Evolutionary conservation across 1,140 invertebrate genomes (phyloP), one percentile per base, ranked within the genome.

Genomic region (Caligus rogercresseyi): DNA sequence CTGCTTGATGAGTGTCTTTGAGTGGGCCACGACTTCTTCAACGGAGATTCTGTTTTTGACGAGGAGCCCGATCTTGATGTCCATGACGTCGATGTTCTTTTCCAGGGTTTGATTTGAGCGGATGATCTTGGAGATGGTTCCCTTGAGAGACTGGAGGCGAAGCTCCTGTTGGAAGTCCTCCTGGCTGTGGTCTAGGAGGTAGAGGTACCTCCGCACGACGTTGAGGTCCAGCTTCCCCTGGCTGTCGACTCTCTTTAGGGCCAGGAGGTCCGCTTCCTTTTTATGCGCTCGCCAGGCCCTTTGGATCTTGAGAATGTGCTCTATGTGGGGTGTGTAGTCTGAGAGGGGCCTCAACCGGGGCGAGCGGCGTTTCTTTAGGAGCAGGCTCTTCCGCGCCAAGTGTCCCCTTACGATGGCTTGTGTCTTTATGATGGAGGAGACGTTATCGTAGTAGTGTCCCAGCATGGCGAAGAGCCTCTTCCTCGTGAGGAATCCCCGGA

Each of bases 41-140:
- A 88, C 68, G 13, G 83, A 81, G 59, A 88, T 83, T 68, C 85
- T 76, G 72, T 89, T 88, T 73, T 86, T 84, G 19, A 89, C 83
- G 1, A 89, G 75, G 13, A 88, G 76, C 2, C 84, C 85, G 68
- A 88, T 89, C 75, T 87, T 87, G 14, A 86, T 77, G 70, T 87
- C 85, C 83, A 89, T 85, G 61, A 78, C 78, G 66, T 85, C 82
- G 25, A 87, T 73, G 69, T 85, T 81, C 65, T 82, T 79, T 11
- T 85, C 83, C 25, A 88, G 72, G 69, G 83, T 79, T 71, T 85
- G 81, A 72, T 87, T 88, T 63, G 81, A 80, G 61, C 81, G 78
- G 66, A 88, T 87, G 20, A 78, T 77, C 70, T 85, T 79, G 2
- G 85, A 83, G 1, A 87, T 83, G 67, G 86, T 79, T 53, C 80